phyloP scores from a whole-genome alignment of 2,113 vertebrate genomes.

The Carassius auratus region DNA sequence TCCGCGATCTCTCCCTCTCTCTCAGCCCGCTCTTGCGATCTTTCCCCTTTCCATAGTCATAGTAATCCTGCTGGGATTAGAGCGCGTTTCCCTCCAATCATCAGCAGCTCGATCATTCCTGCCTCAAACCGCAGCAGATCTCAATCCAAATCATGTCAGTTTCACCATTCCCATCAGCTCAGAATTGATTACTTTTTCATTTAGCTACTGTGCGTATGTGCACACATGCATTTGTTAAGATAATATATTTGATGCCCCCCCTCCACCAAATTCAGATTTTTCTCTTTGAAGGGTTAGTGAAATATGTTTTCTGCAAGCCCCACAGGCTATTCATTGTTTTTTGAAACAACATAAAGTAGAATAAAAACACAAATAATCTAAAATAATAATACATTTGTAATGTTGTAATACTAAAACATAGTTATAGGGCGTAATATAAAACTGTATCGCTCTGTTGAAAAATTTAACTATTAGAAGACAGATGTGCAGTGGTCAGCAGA shows the following conservation, averaged over 20 bases:
- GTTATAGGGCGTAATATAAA: neutral
- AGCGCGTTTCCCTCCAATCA: constrained; percentile 49
- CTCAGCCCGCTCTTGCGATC: constrained; percentile 28
- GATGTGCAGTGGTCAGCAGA: neutral
- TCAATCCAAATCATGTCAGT: neutral
- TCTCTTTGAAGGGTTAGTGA: neutral
- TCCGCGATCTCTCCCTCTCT: constrained; percentile 26
- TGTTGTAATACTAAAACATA: neutral
- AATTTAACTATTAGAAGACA: neutral
- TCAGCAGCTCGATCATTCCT: constrained; percentile 16
- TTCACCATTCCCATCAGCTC: neutral
- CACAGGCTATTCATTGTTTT: neutral
- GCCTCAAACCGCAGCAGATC: neutral
- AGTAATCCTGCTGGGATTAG: constrained; percentile 52
- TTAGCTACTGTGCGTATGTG: neutral
- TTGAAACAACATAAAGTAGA: neutral
- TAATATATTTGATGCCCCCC: neutral
- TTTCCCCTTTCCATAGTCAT: constrained; percentile 22
- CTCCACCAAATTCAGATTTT: neutral
- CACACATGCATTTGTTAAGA: neutral
- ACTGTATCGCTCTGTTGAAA: neutral
- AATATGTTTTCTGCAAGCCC: neutral
- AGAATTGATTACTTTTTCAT: neutral
- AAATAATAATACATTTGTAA: neutral
- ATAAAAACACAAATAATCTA: neutral